Conservation (phyloP, 2,797 vertebrate genomes). For the Luscinia luscinia region DNA sequence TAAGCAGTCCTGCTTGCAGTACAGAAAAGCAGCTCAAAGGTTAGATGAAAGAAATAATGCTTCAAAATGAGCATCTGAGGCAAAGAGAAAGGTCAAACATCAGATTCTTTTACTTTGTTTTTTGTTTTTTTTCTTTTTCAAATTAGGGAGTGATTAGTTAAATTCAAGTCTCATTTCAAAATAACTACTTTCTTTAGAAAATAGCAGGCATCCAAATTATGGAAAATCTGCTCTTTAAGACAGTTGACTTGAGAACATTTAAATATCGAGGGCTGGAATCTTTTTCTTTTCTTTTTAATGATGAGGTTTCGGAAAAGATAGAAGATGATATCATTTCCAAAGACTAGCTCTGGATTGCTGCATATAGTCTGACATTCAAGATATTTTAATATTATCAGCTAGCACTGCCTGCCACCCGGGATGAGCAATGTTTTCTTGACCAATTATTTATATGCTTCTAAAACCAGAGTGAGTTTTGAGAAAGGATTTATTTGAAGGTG, state of each 20-base stretch:
- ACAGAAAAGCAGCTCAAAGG: not conserved
- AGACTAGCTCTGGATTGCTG: conserved; percentile 10
- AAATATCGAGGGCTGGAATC: conserved; percentile 31
- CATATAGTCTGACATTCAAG: conserved; percentile 48
- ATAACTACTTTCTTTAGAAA: conserved; percentile 23
- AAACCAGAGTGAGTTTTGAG: conserved; percentile 1
- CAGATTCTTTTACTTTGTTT: not conserved
- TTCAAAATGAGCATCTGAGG: not conserved
- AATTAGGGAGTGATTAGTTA: not conserved
- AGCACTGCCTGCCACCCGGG: not conserved
- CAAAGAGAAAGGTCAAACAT: not conserved
- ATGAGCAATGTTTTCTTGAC: conserved; percentile 41
- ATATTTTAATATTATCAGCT: conserved; percentile 38
- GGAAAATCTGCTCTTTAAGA: conserved; percentile 45
- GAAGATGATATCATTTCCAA: conserved; percentile 24
- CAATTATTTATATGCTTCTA: conserved; percentile 8
- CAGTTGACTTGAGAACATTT: conserved; percentile 27
- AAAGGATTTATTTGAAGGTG: not conserved
- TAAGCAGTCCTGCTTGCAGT: not conserved
- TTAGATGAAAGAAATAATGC: not conserved
- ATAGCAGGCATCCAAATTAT: conserved; percentile 17
- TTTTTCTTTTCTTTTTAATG: conserved; percentile 38
- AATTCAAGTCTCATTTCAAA: conserved; percentile 10
- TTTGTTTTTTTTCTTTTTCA: not conserved
- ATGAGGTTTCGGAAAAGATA: conserved; percentile 25